Evolutionary conservation across 1,140 invertebrate genomes (phyloP), one percentile per base, ranked within the genome.

Genomic region (Drosophila auraria): DNA sequence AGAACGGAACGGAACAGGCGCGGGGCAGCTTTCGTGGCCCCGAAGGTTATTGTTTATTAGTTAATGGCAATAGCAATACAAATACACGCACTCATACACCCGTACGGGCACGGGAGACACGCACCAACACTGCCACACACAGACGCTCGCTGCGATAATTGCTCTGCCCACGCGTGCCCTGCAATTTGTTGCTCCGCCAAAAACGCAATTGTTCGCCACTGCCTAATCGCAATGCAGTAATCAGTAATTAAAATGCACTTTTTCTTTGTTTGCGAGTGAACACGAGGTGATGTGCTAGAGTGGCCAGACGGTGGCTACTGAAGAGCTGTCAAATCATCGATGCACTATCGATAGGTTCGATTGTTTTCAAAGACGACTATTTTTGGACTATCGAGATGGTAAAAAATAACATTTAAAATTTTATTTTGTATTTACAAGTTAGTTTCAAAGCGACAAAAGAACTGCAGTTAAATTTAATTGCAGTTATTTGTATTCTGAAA

Each of bases 1-100:
- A 42, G 15, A 44, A 44, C 42, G 42, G 42, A 44, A 57, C 54
- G 54, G 36, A 57, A 57, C 54, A 40, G 54, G 36, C 54, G 54
- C 54, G 61, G 81, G 70, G 77, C 63, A 51, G 66, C 65, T 83
- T 83, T 71, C 58, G 62, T 66, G 56, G 65, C 65, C 80, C 82
- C 73, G 84, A 87, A 87, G 84, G 84, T 90, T 89, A 89, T 89
- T 89, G 82, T 90, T 89, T 89, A 84, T 89, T 90, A 90, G 86
- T 89, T 89, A 89, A 89, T 90, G 80, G 86, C 86, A 87, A 87
- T 78, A 83, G 84, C 86, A 87, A 87, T 84, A 83, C 84, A 83
- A 81, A 90, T 79, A 86, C 63, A 86, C 53, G 72, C 61, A 68
- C 56, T 58, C 56, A 57, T 33, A 69, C 68, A 53, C 45, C 71